phyloP scores from a whole-genome alignment of 2,888 invertebrate genomes.

The Drosophila merina region DNA sequence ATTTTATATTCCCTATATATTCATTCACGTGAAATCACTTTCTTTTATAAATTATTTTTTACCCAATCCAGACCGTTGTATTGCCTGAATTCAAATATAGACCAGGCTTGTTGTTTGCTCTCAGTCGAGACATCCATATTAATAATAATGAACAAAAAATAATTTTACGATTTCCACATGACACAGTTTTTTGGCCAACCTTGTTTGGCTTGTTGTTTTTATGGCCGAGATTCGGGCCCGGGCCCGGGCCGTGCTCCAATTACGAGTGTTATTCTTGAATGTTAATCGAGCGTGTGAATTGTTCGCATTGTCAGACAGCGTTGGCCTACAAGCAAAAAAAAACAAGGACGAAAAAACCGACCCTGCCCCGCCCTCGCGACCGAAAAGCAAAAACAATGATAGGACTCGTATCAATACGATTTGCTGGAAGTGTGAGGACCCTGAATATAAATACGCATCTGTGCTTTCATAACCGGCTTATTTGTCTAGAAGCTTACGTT shows the following conservation, averaged over 20 bases:
- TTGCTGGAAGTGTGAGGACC: conserved; percentile 24
- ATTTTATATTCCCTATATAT: background rate
- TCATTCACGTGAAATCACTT: background rate
- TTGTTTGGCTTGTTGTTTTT: conserved; percentile 15
- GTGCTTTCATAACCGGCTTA: conserved; percentile 35
- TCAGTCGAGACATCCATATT: background rate
- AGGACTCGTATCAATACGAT: conserved; percentile 25
- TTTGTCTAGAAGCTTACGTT: conserved; percentile 47
- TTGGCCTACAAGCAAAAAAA: conserved; percentile 5
- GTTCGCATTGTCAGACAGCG: conserved; percentile 42
- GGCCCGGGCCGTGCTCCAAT: conserved; percentile 42
- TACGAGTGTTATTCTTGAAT: conserved; percentile 51
- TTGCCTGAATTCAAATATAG: conserved; percentile 27
- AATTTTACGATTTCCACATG: conserved; percentile 20
- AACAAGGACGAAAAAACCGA: background rate
- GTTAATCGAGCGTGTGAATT: conserved; percentile 65
- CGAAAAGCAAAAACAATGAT: conserved; percentile 21
- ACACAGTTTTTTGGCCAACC: conserved; percentile 14
- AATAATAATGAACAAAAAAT: conserved; percentile 8
- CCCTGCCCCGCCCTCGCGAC: background rate
- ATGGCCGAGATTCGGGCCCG: conserved; percentile 29
- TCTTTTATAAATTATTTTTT: background rate
- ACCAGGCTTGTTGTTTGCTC: conserved; percentile 12
- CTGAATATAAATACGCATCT: conserved; percentile 31
- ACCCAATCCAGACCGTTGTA: conserved; percentile 5